Percentiles rank a stretch among this genome's conserved stretches.
These are phyloP conservation scores for Glaucidium brasilianum DNA, from an alignment of 2,113 vertebrate genomes.

Conservation along the genomic window DNA sequence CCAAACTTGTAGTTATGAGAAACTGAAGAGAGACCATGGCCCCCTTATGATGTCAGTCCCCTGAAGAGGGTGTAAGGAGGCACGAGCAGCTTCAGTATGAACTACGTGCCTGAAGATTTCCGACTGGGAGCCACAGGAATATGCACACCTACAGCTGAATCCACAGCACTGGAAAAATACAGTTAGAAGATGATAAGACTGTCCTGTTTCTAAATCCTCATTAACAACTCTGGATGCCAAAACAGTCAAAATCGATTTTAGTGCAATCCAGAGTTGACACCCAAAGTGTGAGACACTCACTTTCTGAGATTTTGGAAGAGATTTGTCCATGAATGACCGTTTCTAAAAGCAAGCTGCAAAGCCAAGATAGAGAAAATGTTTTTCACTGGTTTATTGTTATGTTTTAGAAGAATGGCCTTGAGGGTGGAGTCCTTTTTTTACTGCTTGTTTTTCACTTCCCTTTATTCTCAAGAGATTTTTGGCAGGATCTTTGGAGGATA, in stretches of 20 bases:
- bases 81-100: background rate
- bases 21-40: background rate
- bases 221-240: background rate
- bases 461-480: conserved; percentile 40
- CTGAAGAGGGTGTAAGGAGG: background rate
- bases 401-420: conserved; percentile 7
- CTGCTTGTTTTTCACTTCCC: conserved; percentile 50
- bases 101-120: background rate
- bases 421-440: conserved; percentile 25
- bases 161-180: background rate
- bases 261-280: background rate
- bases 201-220: background rate
- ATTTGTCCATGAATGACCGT: background rate
- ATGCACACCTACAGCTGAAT: background rate
- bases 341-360: background rate
- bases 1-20: background rate
- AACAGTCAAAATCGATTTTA: background rate
- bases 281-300: background rate
- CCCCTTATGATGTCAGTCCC: background rate
- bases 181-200: background rate
- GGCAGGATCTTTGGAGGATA: conserved; percentile 23
- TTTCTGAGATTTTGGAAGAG: background rate
- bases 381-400: background rate
- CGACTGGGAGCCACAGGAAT: background rate
- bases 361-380: background rate